Base-by-base conservation (phyloP, 2,888 invertebrate species). In the Criorhina ranunculi region DNA sequence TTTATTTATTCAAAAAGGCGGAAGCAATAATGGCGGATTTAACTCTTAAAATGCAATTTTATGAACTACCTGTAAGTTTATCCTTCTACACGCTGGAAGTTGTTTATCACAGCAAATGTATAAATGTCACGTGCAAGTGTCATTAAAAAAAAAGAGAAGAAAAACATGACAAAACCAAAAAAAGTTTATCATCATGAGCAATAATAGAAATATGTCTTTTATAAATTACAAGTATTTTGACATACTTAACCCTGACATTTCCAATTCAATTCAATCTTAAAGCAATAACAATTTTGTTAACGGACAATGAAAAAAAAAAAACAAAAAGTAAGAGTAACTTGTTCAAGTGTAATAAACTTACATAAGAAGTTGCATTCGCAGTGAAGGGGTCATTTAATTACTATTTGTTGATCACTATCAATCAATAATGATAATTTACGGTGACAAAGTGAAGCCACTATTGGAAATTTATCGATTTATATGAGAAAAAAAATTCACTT, bases 241-340 rank as follows among this genome's bases (percentile, higher is more conserved):
- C 60, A 29, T 46, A 11, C n/a, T 24, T 72, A 72, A 67, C 82
- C 82, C 59, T 82, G 82, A 78, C 72, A 82, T 82, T 73, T 62
- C 55, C 49, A 46, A 55, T 60, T 33, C 53, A 73, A 78, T 62
- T 33, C 53, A 73, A 78, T 62, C 60, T 24, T 3, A 72, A 83
- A 78, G 51, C 53, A 55, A 60, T 44, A 73, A 60, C 12, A 19
- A 33, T 53, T 72, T 72, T 77, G 46, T 66, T 66, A 24, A n/a
- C 59, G 4, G n/a, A n/a, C n/a, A n/a, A n/a, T n/a, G n/a, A n/a
- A n/a, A n/a, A n/a, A n/a, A n/a, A n/a, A n/a, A n/a, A 24, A 31
- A 19, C 6, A 17, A 49, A 49, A 46, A 78, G 29, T 35, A 44
- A 37, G 8, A 64, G 46, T 49, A 42, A 70, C 60, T 40, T 40